These are phyloP conservation scores for Morus bassanus DNA, from an alignment of 2,797 vertebrate genomes.

Conservation along the genomic window DNA sequence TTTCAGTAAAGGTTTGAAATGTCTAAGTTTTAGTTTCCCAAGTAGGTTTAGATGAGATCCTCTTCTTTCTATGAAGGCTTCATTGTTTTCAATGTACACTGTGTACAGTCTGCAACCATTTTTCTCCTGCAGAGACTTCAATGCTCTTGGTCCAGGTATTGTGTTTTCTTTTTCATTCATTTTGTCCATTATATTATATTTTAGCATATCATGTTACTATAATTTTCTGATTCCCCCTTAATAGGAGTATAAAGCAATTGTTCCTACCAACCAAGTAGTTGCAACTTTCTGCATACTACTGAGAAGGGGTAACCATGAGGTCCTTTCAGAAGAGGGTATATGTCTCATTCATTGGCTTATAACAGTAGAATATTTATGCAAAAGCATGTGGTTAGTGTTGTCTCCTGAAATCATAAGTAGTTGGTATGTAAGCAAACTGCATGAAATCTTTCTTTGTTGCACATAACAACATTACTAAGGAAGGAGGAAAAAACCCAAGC, in stretches of 20 bases:
- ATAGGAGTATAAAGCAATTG: neutral
- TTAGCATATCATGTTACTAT: neutral
- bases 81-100: neutral
- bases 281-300: neutral
- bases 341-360: neutral
- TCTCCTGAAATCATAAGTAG: neutral
- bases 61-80: neutral
- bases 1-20: neutral
- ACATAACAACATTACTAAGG: neutral
- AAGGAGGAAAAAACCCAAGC: neutral
- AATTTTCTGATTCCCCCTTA: neutral
- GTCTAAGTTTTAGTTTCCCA: neutral
- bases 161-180: neutral
- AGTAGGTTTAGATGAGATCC: neutral
- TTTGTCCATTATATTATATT: neutral
- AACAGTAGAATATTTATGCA: neutral
- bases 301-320: neutral
- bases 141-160: neutral
- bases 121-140: neutral
- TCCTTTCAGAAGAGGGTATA: neutral
- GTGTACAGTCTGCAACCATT: neutral
- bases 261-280: neutral
- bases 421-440: constrained; percentile 10
- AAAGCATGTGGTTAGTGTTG: neutral
- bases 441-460: neutral